phyloP scores from a whole-genome alignment of 2,888 invertebrate genomes.

The Drosophila paranaensis region DNA sequence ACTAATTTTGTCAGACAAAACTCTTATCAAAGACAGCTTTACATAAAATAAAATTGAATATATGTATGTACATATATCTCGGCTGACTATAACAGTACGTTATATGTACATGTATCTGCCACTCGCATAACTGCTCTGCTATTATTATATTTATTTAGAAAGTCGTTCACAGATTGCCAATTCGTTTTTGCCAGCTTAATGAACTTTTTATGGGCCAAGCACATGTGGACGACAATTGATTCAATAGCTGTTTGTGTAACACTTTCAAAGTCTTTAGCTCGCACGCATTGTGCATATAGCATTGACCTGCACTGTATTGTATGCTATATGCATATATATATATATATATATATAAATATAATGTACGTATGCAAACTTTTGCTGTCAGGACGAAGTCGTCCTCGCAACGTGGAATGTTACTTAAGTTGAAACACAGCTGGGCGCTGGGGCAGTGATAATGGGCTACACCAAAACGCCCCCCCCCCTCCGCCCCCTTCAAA shows the following conservation, averaged over 20 bases:
- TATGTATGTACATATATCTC: too few species aligned
- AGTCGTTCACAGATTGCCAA: neutral
- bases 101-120: too few species aligned
- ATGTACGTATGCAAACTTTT: conserved; percentile 38
- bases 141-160: neutral
- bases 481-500: neutral
- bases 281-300: conserved; percentile 39
- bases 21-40: too few species aligned
- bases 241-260: conserved; percentile 22
- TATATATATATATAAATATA: neutral
- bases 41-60: too few species aligned
- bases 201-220: neutral
- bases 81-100: too few species aligned
- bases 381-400: conserved; percentile 27
- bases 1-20: too few species aligned
- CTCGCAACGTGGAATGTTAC: conserved; percentile 71
- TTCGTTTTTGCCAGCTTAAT: neutral
- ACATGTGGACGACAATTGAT: conserved; percentile 7
- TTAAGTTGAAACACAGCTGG: conserved; percentile 72
- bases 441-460: conserved; percentile 68
- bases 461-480: conserved; percentile 28
- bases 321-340: neutral
- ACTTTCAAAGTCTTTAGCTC: conserved; percentile 19
- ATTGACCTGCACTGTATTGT: conserved; percentile 47
- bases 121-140: neutral